phyloP scores from a whole-genome alignment of 2,888 invertebrate species.

The Lucinisca nassula region DNA sequence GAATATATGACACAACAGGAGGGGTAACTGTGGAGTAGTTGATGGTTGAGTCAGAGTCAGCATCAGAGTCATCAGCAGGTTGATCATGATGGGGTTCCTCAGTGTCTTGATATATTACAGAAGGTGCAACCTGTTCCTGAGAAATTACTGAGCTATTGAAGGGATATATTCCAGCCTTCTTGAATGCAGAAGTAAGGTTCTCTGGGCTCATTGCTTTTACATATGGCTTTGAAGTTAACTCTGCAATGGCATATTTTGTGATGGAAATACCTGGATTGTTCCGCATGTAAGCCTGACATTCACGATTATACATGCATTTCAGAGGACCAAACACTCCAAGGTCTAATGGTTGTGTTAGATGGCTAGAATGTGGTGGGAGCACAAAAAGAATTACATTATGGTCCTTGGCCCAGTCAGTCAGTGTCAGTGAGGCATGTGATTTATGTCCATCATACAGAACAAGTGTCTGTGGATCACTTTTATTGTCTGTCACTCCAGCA shows the following conservation, averaged over 20 bases:
- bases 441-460: slow-evolving; percentile 62
- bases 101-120: slow-evolving; percentile 1
- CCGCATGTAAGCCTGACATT: slow-evolving; percentile 48
- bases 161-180: slow-evolving; percentile 56
- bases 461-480: background rate
- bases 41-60: background rate
- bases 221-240: slow-evolving; percentile 48
- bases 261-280: slow-evolving; percentile 45
- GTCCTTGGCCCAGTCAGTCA: slow-evolving; percentile 49
- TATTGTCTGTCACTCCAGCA: slow-evolving; percentile 5
- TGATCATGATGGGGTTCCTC: background rate
- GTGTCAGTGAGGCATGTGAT: slow-evolving; percentile 46
- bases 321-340: slow-evolving; percentile 59
- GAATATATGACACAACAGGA: background rate
- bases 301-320: slow-evolving; percentile 48
- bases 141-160: slow-evolving; percentile 28
- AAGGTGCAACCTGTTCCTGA: slow-evolving; percentile 16
- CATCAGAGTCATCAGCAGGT: background rate
- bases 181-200: slow-evolving; percentile 50
- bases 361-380: slow-evolving; percentile 57
- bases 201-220: slow-evolving; percentile 37
- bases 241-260: slow-evolving; percentile 48
- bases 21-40: background rate
- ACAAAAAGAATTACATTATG: slow-evolving; percentile 63
- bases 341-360: slow-evolving; percentile 57